phyloP scores from a whole-genome alignment of 2,113 vertebrate species.

The Peromyscus californicus region DNA sequence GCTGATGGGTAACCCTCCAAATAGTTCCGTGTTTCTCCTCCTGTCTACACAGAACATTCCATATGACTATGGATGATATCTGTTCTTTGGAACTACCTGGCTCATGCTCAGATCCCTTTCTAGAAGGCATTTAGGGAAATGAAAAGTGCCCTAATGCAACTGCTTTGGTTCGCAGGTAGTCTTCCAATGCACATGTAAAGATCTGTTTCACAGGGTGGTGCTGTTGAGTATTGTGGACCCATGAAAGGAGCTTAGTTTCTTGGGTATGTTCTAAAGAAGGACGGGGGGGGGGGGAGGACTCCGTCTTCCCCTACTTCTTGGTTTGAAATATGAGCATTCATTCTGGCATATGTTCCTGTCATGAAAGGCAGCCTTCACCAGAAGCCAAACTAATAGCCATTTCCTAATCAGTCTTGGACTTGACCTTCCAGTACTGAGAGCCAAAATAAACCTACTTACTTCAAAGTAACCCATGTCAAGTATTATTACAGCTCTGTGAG shows the following conservation, averaged over 20 bases:
- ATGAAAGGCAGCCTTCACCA: not conserved
- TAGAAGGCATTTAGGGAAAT: not conserved
- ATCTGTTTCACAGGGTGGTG: not conserved
- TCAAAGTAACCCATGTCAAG: not conserved
- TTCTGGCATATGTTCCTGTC: not conserved
- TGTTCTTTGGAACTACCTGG: not conserved
- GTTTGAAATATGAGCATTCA: not conserved
- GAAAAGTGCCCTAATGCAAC: not conserved
- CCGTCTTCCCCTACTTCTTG: not conserved
- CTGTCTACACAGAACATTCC: not conserved
- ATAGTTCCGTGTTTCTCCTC: not conserved
- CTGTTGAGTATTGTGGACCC: not conserved
- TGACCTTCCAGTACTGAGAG: not conserved
- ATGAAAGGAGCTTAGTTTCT: too few relatives aligned
- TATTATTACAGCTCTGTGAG: not conserved
- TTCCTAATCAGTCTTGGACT: not conserved
- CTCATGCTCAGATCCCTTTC: not conserved
- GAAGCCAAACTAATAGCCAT: not conserved
- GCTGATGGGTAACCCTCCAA: not conserved
- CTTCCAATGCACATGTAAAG: not conserved
- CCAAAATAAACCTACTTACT: not conserved
- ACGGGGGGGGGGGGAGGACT: not conserved
- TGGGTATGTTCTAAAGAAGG: not conserved
- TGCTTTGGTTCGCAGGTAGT: too few relatives aligned
- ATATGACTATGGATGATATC: not conserved